These are phyloP conservation scores for Strix uralensis DNA, from an alignment of 2,113 vertebrate genomes.

Conservation along the genomic window DNA sequence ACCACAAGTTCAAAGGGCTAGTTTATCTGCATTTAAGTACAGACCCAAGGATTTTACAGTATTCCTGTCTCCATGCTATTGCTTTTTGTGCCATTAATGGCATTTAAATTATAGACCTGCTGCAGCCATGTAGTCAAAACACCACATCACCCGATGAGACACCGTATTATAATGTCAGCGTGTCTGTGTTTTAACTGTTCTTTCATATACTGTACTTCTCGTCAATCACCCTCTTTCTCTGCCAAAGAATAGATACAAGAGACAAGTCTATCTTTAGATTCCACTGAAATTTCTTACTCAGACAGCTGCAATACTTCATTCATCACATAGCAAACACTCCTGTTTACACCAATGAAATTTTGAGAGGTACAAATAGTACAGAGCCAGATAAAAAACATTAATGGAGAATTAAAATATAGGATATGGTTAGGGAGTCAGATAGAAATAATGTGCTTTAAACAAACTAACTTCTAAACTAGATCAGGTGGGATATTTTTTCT, in stretches of 20 bases:
- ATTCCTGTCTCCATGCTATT: conserved; percentile 18
- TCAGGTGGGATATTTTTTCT: not conserved
- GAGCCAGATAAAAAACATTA: not conserved
- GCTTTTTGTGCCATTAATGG: conserved; percentile 68
- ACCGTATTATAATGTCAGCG: conserved; percentile 61
- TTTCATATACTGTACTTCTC: conserved; percentile 51
- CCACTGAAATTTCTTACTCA: not conserved
- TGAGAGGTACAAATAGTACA: not conserved
- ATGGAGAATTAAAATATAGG: not conserved
- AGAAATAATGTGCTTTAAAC: not conserved
- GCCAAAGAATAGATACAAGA: conserved; percentile 6
- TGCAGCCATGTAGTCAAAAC: conserved; percentile 70
- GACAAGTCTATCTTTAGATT: conserved; percentile 11
- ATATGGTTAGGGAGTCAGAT: not conserved
- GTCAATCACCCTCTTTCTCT: conserved; percentile 36
- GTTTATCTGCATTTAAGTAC: conserved; percentile 48
- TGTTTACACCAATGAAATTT: not conserved
- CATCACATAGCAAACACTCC: not conserved
- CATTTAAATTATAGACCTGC: conserved; percentile 83
- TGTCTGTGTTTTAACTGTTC: conserved; percentile 36
- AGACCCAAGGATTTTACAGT: conserved; percentile 20
- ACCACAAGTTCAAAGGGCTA: conserved; percentile 52
- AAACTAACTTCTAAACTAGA: not conserved
- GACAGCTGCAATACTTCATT: not conserved
- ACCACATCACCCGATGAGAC: conserved; percentile 65